Percentiles rank a stretch among this genome's conserved stretches.
These are phyloP conservation scores for Calephelis perditalis DNA, from an alignment of 2,888 invertebrate genomes.

Conservation along the genomic window DNA sequence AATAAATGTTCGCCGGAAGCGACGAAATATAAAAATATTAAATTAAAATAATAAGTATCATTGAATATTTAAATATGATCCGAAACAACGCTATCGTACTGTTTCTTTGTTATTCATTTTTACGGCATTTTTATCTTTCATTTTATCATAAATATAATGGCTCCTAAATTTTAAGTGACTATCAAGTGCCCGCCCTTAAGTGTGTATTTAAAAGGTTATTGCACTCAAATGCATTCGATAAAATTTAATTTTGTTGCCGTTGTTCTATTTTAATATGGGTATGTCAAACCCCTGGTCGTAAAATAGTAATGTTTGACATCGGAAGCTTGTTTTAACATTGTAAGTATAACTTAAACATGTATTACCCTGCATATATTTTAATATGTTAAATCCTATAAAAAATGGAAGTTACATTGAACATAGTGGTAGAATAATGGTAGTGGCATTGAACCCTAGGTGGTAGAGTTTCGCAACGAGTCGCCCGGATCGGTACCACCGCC, in stretches of 20 bases:
- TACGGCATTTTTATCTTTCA: slow-evolving; percentile 22
- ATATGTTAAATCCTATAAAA: not conserved
- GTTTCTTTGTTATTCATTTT: slow-evolving; percentile 3
- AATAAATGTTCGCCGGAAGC: not conserved
- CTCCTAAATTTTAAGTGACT: slow-evolving; percentile 19
- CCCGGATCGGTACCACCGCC: too few species aligned
- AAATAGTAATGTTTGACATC: not conserved
- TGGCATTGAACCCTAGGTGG: too few species aligned
- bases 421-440: too few species aligned
- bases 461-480: too few species aligned
- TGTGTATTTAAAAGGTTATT: slow-evolving; percentile 21
- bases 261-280: slow-evolving; percentile 8
- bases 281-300: not conserved
- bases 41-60: too few species aligned
- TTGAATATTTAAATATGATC: too few species aligned
- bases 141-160: slow-evolving; percentile 17
- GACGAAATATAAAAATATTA: not conserved
- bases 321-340: not conserved
- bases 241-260: not conserved
- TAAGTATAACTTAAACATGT: not conserved
- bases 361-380: not conserved
- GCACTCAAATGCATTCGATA: slow-evolving; percentile 13
- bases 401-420: too few species aligned
- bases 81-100: too few species aligned
- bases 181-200: slow-evolving; percentile 20